Evolutionary conservation across 2,113 vertebrate species (phyloP).

Genomic region (Pavo muticus): DNA sequence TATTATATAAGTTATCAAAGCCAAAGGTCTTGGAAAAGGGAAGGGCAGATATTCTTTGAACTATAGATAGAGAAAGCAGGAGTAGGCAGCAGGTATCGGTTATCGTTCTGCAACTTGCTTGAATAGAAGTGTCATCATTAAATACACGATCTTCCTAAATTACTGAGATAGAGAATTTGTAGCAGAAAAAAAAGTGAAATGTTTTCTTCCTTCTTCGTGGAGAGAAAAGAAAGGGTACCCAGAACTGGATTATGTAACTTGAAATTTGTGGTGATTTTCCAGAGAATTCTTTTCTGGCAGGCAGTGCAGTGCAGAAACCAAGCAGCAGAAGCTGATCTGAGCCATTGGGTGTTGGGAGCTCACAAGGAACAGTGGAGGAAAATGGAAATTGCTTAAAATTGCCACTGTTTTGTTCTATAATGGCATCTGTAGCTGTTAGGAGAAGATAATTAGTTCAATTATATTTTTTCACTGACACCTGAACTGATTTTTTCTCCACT

Average conservation of each 20-base stretch:
- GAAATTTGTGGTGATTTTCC: neutral
- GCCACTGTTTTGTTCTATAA: neutral
- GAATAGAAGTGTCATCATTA: neutral
- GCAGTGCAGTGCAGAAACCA: neutral
- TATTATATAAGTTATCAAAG: neutral
- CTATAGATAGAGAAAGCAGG: neutral
- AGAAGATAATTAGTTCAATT: neutral
- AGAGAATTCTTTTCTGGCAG: conserved; percentile 8
- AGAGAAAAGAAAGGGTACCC: neutral
- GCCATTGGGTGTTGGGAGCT: neutral
- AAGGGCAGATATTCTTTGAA: conserved; percentile 27
- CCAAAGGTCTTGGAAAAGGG: conserved; percentile 5
- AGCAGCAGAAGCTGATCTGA: neutral
- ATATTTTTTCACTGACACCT: neutral
- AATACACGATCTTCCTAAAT: neutral
- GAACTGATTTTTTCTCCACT: neutral
- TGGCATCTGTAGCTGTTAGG: neutral
- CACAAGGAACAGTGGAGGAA: neutral
- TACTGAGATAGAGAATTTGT: neutral
- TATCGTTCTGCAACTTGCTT: neutral
- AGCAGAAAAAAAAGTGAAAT: neutral
- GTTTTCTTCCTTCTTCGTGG: neutral
- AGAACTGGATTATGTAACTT: neutral
- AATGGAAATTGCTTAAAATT: neutral
- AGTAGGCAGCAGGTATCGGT: neutral